Percentiles rank a stretch among this genome's conserved stretches.
Evolutionary conservation across 2,888 invertebrate genomes (phyloP).

Genomic region (Cheilosia soror): DNA sequence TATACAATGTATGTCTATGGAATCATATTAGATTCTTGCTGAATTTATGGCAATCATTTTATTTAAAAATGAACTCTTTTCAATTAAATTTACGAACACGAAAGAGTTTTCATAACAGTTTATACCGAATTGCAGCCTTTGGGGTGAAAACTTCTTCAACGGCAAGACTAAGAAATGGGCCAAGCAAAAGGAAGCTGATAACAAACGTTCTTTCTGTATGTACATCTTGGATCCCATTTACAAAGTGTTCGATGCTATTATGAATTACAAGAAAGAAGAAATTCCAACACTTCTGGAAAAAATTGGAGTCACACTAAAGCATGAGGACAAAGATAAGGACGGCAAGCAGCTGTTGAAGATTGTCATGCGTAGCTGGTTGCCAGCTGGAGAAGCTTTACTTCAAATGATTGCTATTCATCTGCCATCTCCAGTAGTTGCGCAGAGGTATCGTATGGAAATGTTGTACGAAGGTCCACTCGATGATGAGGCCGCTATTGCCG

Average conservation of each 20-base stretch:
- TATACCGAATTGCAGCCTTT: slow-evolving; percentile 85
- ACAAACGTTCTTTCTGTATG: slow-evolving; percentile 99
- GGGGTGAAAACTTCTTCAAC: slow-evolving; percentile 99
- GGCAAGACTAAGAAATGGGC: slow-evolving; percentile 99
- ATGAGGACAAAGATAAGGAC: slow-evolving; percentile 98
- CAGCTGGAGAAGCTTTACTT: slow-evolving; percentile 99
- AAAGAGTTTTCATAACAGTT: not conserved
- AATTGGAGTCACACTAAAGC: slow-evolving; percentile 95
- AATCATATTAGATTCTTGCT: slow-evolving; percentile 5
- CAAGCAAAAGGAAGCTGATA: slow-evolving; percentile 94
- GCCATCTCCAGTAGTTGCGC: slow-evolving; percentile 99
- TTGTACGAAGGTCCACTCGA: slow-evolving; percentile 99
- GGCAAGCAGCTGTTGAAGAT: slow-evolving; percentile 98
- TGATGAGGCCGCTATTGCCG: slow-evolving; percentile 96
- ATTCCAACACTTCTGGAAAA: slow-evolving; percentile 94
- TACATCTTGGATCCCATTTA: slow-evolving; percentile 99
- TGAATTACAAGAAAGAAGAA: slow-evolving; percentile 98
- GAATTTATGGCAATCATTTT: not conserved
- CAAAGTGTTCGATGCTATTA: slow-evolving; percentile 92
- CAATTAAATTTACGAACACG: not conserved
- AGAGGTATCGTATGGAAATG: slow-evolving; percentile 99
- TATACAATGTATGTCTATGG: slow-evolving; percentile 3
- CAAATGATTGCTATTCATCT: slow-evolving; percentile 99
- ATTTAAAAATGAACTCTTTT: not conserved
- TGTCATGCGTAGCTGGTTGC: slow-evolving; percentile 99